Evolutionary conservation across 2,888 invertebrate species (phyloP), one percentile per base, ranked within the genome.

Genomic region (Phasia obesa): DNA sequence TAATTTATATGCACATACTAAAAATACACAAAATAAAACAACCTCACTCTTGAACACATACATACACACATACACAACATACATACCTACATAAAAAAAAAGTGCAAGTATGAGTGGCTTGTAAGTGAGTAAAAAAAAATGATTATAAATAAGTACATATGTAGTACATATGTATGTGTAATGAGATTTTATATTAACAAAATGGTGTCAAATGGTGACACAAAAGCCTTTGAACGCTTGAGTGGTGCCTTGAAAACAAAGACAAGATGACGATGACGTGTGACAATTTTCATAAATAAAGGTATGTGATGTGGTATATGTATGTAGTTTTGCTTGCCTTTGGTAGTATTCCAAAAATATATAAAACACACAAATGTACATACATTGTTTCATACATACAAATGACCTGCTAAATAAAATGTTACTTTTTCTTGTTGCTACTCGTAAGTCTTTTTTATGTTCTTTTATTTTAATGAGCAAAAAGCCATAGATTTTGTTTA

Each of bases 201-300:
- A 84, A 81, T 84, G 73, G 75, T 85, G 85, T 84, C 84, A 84
- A 85, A 82, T 84, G 85, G 64, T 80, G 80, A 65, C 57, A 82
- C 73, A 80, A 79, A 83, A 75, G 79, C 76, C 82, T 79, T 70
- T 76, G 83, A 76, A 83, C 83, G 83, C 71, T 79, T 76, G 71
- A 83, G 83, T 83, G 75, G 76, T 71, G 83, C 83, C 83, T 83
- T 83, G 83, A 83, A 62, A 71, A 79, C 55, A 57, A 76, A 11
- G 19, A 79, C 60, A 74, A 60, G 44, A 60, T 71, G 47, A 81
- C 17, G 64, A 75, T 44, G 44, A 44, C 42, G 69, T 74, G 73
- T 62, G 60, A 77, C 57, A 47, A 17, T 70, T 44, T 31, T 21
- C 27, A 42, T 49, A 47, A 42, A 57, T 47, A 44, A 42, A 42